A percentile compares a stretch with the other conserved stretches of the same genome.
Evolutionary conservation across 2,888 invertebrate species (phyloP).

Genomic region (Eupsilia transversa): DNA sequence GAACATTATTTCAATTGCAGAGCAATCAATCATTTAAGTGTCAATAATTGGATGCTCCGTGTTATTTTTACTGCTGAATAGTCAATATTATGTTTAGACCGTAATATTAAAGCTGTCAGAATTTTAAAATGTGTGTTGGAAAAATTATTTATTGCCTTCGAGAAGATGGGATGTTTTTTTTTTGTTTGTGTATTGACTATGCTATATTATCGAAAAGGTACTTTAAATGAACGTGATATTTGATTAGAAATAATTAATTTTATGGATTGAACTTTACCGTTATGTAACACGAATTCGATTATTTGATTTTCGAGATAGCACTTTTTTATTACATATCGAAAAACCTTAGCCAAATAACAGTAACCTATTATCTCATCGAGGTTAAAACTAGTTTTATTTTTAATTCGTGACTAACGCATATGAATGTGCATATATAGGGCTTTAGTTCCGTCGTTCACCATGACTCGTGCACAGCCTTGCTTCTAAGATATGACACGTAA

Average conservation of each 20-base stretch:
- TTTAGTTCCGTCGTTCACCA: slow-evolving; percentile 66
- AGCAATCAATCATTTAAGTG: slow-evolving; percentile 71
- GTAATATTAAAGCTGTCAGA: slow-evolving; percentile 55
- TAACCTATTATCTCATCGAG: slow-evolving; percentile 64
- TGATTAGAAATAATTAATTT: background rate
- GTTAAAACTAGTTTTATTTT: slow-evolving; percentile 67
- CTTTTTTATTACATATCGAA: slow-evolving; percentile 53
- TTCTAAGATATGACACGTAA: slow-evolving; percentile 71
- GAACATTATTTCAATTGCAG: slow-evolving; percentile 61
- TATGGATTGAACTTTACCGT: slow-evolving; percentile 39
- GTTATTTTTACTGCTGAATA: slow-evolving; percentile 65
- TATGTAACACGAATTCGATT: slow-evolving; percentile 51
- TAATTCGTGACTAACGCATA: slow-evolving; percentile 67
- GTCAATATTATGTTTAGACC: slow-evolving; percentile 62
- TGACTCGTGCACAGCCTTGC: slow-evolving; percentile 75
- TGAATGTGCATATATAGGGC: slow-evolving; percentile 60
- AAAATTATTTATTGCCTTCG: slow-evolving; percentile 23
- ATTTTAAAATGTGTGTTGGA: slow-evolving; percentile 29
- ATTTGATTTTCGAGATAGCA: slow-evolving; percentile 51
- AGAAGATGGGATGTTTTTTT: slow-evolving; percentile 21
- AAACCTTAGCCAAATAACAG: slow-evolving; percentile 38
- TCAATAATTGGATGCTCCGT: slow-evolving; percentile 74
- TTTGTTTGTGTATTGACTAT: background rate
- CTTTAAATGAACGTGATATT: background rate
- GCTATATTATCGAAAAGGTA: background rate